phyloP scores from a whole-genome alignment of 2,797 vertebrate species.

The Pristis pectinata region DNA sequence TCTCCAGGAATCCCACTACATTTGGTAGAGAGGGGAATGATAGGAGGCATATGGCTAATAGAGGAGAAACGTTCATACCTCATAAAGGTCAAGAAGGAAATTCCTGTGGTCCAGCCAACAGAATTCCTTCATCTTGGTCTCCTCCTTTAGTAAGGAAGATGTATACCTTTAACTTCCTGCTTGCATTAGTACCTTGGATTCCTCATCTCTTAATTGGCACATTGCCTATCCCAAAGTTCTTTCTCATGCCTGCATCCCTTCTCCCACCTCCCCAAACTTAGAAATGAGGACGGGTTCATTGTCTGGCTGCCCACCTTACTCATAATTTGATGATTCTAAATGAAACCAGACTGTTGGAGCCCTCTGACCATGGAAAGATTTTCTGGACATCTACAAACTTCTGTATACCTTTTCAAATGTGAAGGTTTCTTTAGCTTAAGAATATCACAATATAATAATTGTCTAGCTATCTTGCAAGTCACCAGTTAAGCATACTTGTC shows the following conservation, averaged over 20 bases:
- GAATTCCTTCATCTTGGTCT: neutral
- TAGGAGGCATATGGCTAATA: no score
- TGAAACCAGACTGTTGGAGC: neutral
- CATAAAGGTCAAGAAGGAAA: neutral
- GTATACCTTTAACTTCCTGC: neutral
- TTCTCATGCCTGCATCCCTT: neutral
- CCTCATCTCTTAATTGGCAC: neutral
- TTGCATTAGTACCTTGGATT: neutral
- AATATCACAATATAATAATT: neutral
- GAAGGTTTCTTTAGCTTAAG: neutral
- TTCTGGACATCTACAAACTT: neutral
- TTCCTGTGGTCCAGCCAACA: neutral
- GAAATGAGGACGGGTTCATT: neutral
- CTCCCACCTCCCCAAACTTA: no score
- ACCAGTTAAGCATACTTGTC: neutral
- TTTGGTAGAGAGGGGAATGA: neutral
- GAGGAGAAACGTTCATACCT: no score
- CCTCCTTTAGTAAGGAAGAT: neutral
- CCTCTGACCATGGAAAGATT: neutral
- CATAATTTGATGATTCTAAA: neutral
- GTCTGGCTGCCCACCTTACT: neutral
- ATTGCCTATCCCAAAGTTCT: neutral
- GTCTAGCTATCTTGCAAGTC: neutral
- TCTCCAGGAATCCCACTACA: neutral
- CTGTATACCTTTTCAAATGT: neutral